Evolutionary conservation across 2,797 vertebrate species (phyloP).

Genomic region (Eulemur coronatus): DNA sequence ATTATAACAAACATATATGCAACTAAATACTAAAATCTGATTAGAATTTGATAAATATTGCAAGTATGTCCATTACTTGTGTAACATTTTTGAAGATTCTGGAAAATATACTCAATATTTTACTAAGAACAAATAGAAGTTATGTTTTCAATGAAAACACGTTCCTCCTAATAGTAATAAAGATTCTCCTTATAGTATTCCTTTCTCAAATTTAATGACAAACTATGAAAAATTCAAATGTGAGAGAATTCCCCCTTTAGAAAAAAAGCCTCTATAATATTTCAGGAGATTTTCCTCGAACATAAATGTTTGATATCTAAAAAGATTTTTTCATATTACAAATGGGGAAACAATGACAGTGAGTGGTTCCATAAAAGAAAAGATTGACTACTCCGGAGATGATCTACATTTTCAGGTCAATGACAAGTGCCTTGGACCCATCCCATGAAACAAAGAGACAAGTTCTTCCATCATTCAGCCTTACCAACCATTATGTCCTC

Average conservation of each 20-base stretch:
- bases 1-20: not conserved
- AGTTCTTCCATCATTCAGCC: not conserved
- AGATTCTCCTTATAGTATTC: not conserved
- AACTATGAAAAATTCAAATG: not conserved
- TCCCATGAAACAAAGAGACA: not conserved
- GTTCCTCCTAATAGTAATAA: not conserved
- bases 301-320: not conserved
- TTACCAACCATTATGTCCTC: not conserved
- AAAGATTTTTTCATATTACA: not conserved
- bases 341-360: not conserved
- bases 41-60: not conserved
- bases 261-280: not conserved
- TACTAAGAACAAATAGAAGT: not conserved
- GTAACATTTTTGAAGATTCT: not conserved
- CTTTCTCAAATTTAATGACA: not conserved
- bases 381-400: not conserved
- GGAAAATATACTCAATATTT: not conserved
- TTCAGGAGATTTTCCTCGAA: not conserved
- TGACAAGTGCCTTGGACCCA: not conserved
- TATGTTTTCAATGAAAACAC: not conserved
- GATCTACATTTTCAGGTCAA: not conserved
- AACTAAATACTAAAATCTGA: not conserved
- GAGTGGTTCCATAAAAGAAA: not conserved
- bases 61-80: not conserved
- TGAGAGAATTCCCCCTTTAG: not conserved